phyloP scores from a whole-genome alignment of 2,797 vertebrate species.

The Peromyscus aztecus region DNA sequence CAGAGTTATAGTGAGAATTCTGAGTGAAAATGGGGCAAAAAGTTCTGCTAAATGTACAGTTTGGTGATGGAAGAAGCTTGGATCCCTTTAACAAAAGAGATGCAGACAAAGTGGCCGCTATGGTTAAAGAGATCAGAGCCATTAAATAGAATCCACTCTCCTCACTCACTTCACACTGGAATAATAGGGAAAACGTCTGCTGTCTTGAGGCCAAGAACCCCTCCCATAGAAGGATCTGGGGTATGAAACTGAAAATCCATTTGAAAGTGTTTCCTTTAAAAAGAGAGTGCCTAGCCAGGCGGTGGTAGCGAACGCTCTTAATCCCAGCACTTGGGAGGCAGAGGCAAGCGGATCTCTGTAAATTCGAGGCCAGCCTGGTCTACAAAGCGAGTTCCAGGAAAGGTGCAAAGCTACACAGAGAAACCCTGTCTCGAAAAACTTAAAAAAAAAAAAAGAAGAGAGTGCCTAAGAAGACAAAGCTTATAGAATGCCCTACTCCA shows the following conservation, averaged over 20 bases:
- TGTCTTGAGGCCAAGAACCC: neutral
- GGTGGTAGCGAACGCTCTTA: too few relatives aligned
- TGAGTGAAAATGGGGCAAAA: neutral
- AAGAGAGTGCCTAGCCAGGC: neutral
- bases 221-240: neutral
- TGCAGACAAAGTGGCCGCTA: neutral
- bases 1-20: neutral
- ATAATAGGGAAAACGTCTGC: neutral
- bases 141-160: neutral
- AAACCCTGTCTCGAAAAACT: too few relatives aligned
- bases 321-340: too few relatives aligned
- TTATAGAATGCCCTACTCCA: too few relatives aligned
- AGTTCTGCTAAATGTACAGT: neutral
- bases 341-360: too few relatives aligned
- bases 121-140: neutral
- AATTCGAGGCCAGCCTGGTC: too few relatives aligned
- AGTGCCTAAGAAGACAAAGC: neutral
- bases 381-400: too few relatives aligned
- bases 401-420: too few relatives aligned
- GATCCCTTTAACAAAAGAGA: neutral
- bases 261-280: neutral
- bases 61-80: neutral
- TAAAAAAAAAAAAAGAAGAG: neutral
- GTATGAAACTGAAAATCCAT: neutral
- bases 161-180: neutral